These are phyloP conservation scores for Dicycla oo DNA, from an alignment of 2,888 invertebrate species.

Conservation along the genomic window DNA sequence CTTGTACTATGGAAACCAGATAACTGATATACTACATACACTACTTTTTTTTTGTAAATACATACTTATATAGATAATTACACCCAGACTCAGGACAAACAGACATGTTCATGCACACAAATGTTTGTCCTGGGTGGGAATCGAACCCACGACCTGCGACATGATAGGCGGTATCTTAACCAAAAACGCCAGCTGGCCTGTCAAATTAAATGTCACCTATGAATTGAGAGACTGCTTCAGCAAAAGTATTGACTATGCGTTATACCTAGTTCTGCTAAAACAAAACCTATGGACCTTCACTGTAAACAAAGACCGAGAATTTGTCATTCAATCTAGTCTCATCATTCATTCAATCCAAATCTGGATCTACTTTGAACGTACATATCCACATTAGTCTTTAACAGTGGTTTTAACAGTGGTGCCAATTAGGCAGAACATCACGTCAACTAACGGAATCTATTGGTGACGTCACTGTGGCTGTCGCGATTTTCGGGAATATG, in stretches of 20 bases:
- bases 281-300: neutral
- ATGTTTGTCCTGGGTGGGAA: no score
- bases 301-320: neutral
- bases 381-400: neutral
- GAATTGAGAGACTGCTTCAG: neutral
- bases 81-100: no score
- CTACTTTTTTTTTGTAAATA: no score
- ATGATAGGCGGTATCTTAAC: no score
- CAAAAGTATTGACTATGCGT: neutral
- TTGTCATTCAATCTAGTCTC: neutral
- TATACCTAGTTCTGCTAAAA: neutral
- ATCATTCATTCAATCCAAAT: neutral
- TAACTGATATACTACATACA: no score
- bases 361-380: neutral
- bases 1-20: no score
- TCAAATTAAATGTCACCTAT: neutral
- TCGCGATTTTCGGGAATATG: constrained; percentile 12
- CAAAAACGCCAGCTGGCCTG: no score
- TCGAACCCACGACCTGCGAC: no score
- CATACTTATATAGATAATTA: no score
- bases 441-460: constrained; percentile 5
- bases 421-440: constrained; percentile 20
- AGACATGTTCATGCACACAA: no score
- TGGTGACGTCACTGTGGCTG: constrained; percentile 9
- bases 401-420: neutral